These are phyloP conservation scores for Indri indri DNA, from an alignment of 2,113 vertebrate species.

Conservation along the genomic window DNA sequence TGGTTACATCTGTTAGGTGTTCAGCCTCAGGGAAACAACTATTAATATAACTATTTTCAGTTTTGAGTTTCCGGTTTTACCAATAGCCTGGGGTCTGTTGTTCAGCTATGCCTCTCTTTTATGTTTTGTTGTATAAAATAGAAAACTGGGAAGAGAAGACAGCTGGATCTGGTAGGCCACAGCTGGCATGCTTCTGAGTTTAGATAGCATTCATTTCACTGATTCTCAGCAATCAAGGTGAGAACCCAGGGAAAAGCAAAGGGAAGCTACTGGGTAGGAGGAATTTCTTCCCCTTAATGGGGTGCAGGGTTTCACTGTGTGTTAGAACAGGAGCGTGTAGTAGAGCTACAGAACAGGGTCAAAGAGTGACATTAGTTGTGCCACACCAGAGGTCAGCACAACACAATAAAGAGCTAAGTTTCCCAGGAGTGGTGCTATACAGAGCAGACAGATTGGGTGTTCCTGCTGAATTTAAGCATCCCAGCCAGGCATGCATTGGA, in stretches of 20 bases:
- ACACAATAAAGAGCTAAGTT: background rate
- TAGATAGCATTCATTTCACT: background rate
- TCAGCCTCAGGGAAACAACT: conserved; percentile 8
- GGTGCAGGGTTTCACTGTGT: background rate
- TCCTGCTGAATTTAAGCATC: background rate
- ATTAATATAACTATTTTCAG: conserved; percentile 43
- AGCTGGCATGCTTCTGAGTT: conserved; percentile 1
- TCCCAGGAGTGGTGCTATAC: background rate
- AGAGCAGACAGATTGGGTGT: background rate
- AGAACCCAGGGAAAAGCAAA: background rate
- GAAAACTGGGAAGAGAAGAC: conserved; percentile 9
- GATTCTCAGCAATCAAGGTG: background rate
- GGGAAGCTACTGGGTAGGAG: background rate
- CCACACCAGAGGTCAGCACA: background rate
- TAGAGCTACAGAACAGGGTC: background rate
- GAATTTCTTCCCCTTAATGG: background rate
- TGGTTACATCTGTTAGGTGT: background rate
- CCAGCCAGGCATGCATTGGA: background rate
- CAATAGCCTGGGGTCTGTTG: background rate
- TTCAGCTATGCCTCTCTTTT: conserved; percentile 5
- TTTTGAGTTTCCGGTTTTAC: conserved; percentile 1
- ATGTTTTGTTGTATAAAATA: background rate
- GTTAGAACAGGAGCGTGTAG: background rate
- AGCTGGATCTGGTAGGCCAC: background rate
- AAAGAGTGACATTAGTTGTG: background rate